A percentile compares a stretch with the other conserved stretches of the same genome.
Conservation (phyloP, 1,140 invertebrate species). For the Achroia grisella region DNA sequence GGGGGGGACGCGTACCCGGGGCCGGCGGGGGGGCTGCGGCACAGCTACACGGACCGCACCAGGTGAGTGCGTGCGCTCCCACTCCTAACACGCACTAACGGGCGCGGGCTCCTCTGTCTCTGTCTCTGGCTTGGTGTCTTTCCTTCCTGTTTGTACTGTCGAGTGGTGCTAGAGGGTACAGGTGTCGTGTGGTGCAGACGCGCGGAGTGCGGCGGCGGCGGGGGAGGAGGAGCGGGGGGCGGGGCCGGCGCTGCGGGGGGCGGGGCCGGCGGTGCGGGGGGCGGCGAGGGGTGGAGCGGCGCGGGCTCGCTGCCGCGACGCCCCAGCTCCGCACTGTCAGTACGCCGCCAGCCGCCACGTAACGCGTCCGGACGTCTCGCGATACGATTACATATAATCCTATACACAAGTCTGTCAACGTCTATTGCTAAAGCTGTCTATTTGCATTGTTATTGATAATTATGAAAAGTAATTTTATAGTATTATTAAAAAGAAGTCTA, state of each 20-base stretch:
- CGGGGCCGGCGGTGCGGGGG: slow-evolving; percentile 32
- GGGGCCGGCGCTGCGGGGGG: slow-evolving; percentile 17
- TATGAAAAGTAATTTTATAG: too few relatives aligned
- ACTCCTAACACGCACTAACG: neutral
- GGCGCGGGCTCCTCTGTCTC: too few relatives aligned
- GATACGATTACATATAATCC: too few relatives aligned
- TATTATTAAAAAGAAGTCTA: too few relatives aligned
- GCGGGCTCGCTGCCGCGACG: slow-evolving; percentile 50
- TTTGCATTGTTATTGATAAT: too few relatives aligned
- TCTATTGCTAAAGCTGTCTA: too few relatives aligned
- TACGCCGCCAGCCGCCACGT: slow-evolving; percentile 11
- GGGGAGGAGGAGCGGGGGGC: slow-evolving; percentile 10
- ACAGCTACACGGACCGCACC: slow-evolving; percentile 45
- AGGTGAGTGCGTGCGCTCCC: slow-evolving; percentile 43
- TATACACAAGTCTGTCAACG: too few relatives aligned
- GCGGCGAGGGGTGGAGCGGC: slow-evolving; percentile 31
- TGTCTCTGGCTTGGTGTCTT: too few relatives aligned
- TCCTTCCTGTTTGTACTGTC: too few relatives aligned
- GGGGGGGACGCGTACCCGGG: slow-evolving; percentile 16
- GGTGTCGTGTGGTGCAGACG: slow-evolving; percentile 10
- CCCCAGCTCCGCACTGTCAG: slow-evolving; percentile 44
- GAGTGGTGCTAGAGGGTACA: slow-evolving; percentile 4
- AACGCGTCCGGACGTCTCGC: too few relatives aligned
- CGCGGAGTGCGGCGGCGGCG: slow-evolving; percentile 18
- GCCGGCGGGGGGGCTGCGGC: slow-evolving; percentile 30